Evolutionary conservation across 2,888 invertebrate species (phyloP), one percentile per base, ranked within the genome.

Genomic region (Congeria kusceri): DNA sequence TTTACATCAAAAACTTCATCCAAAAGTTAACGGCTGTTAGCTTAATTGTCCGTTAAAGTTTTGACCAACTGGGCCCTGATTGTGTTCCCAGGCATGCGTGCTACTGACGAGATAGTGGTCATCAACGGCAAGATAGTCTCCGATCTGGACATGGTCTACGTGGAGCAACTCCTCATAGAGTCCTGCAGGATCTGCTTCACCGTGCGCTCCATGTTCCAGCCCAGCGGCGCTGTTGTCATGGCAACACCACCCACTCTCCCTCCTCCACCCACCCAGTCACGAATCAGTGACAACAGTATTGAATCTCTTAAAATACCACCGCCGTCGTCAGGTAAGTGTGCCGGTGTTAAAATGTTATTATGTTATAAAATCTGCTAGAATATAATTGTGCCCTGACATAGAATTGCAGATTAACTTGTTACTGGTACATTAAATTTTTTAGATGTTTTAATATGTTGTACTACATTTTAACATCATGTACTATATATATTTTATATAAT

Each of bases 121-220:
- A 98, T 99, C 95, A 99, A 99, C 95, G 98, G 98, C 87, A 98
- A 98, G 90, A 97, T 98, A 94, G 98, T 99, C 88, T 97, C 98
- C 92, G 98, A 99, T 95, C 95, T 99, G 95, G 99, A 99, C 95
- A 99, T 99, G 98, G 98, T 99, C 97, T 98, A 98, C 95, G 95
- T 99, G 93, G 99, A 99, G 94, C 97, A 97, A 93, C 97, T 98
- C 84, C 95, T 99, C 88, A 98, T 98, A 94, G 98, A 98, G 94
- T 98, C 98, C 93, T 95, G 97, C 84, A 96, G 97, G 62, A 95
- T 99, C 82, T 97, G 97, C 95, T 97, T 99, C 96, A 98, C 98
- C 96, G 97, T 99, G 96, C 96, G 98, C 89, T 97, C 97, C 58
- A 96, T 97, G 57, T 95, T 97, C 86, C 89, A 91, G 9, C 93